A percentile compares a stretch with the other conserved stretches of the same genome.
These are phyloP conservation scores for Pseudomugil tenellus DNA, from an alignment of 2,797 vertebrate genomes.

Conservation along the genomic window DNA sequence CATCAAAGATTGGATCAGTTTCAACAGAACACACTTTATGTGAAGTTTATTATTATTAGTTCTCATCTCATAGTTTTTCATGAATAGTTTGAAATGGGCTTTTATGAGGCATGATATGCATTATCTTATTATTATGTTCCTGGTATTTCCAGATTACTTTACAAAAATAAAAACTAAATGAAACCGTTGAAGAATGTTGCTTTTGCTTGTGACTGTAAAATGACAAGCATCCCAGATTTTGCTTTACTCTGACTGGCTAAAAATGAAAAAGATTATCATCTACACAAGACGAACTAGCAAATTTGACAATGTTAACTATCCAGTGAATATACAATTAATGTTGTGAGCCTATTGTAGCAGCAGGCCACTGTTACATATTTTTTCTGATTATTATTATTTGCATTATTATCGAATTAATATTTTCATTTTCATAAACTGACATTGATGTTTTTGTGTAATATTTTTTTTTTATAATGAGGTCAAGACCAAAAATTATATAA, in stretches of 20 bases:
- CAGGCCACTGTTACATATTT: too few species aligned
- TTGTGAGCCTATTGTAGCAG: constrained; percentile 15
- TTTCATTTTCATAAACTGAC: neutral
- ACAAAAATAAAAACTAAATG: neutral
- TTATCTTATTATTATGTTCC: neutral
- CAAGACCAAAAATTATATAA: too few species aligned
- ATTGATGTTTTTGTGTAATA: neutral
- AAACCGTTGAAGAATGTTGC: neutral
- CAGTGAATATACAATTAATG: neutral
- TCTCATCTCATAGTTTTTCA: neutral
- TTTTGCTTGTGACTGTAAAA: neutral
- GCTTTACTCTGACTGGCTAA: neutral
- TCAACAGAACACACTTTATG: neutral
- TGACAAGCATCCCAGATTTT: neutral
- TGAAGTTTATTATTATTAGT: neutral
- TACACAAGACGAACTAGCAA: neutral
- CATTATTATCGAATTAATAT: neutral
- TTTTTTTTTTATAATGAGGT: neutral
- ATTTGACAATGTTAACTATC: neutral
- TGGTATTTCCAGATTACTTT: neutral
- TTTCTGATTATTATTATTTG: too few species aligned
- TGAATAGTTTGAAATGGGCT: neutral
- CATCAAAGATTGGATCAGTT: neutral
- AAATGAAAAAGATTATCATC: neutral
- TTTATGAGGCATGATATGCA: neutral